Base-by-base conservation (phyloP, 1,140 invertebrate species). In the Neotoxoptera formosana region DNA sequence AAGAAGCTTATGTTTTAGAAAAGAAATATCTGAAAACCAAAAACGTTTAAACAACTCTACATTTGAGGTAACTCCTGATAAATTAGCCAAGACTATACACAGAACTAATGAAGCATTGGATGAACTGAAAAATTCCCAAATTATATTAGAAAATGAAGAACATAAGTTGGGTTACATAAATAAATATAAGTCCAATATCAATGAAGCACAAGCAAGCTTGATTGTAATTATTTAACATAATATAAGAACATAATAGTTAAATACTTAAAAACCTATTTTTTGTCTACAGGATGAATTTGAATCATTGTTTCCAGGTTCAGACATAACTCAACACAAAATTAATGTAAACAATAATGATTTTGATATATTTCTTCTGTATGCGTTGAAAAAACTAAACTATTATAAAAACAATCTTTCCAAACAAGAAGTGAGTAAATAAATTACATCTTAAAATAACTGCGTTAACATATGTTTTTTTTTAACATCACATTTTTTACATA, bases 301-400 rank as follows among this genome's bases (percentile, higher is more conserved):
- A n/a, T 92, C 76, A 34, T 83, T 92, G 20, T 92, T 92, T 84
- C 91, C 91, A 17, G 76, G 76, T 84, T 92, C 67, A 81, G 76
- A 92, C 8, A 92, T 92, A 36, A 92, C 91, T 83, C 91, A 92
- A 92, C 67, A 47, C 17, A 92, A 53, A 84, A 92, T 51, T 92
- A 92, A 92, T 41, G 4, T 51, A 7, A 36, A 51, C 21, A 92
- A 92, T 30, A 83, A 51, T 41, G 91, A 92, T 83, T 84, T 81
- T 84, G 91, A 92, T 51, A 30, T 92, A 48, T 92, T 92, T 92
- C 91, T 92, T 25, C 23, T 92, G 20, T 92, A 92, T 84, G 91
- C 91, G 11, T 36, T 92, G 23, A 92, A 92, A 84, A 92, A 84
- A 48, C n/a, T 92, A 53, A 92, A 84, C 34, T 51, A 92, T 81